These are phyloP conservation scores for Leptosomus discolor DNA, from an alignment of 2,113 vertebrate species.

Conservation along the genomic window DNA sequence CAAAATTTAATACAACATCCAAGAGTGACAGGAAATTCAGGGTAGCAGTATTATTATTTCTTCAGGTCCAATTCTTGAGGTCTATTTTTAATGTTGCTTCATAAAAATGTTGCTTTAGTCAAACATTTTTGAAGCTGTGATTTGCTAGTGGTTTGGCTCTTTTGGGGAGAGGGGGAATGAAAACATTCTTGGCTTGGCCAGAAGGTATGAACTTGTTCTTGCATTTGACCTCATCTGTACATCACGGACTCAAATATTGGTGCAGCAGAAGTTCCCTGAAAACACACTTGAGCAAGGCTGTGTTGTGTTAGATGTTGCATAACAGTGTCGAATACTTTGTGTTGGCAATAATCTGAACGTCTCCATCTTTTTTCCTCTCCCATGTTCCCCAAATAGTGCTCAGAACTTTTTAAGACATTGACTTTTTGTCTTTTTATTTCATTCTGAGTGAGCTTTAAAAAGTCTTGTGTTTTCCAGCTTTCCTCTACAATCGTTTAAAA, in stretches of 20 bases:
- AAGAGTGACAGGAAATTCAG: slow-evolving; percentile 59
- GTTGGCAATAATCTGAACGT: background rate
- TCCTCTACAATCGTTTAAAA: background rate
- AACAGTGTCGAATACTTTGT: background rate
- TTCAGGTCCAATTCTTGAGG: background rate
- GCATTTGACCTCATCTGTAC: background rate
- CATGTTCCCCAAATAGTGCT: background rate
- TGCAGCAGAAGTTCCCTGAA: background rate
- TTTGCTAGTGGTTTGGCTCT: slow-evolving; percentile 31
- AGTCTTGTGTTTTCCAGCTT: background rate
- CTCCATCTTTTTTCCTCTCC: background rate
- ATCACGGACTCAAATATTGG: background rate
- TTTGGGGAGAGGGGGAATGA: background rate
- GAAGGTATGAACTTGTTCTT: background rate
- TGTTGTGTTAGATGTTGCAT: background rate
- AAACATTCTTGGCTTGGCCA: background rate
- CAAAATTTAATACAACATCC: slow-evolving; percentile 55
- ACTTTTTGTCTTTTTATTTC: background rate
- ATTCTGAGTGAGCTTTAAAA: background rate
- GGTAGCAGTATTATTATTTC: background rate
- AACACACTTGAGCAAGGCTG: background rate
- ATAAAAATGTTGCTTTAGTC: slow-evolving; percentile 15
- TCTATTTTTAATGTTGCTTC: slow-evolving; percentile 25
- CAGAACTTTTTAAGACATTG: background rate
- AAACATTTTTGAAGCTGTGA: background rate